Evolutionary conservation across 2,888 invertebrate genomes (phyloP).

Genomic region (Eupithecia insigniata): DNA sequence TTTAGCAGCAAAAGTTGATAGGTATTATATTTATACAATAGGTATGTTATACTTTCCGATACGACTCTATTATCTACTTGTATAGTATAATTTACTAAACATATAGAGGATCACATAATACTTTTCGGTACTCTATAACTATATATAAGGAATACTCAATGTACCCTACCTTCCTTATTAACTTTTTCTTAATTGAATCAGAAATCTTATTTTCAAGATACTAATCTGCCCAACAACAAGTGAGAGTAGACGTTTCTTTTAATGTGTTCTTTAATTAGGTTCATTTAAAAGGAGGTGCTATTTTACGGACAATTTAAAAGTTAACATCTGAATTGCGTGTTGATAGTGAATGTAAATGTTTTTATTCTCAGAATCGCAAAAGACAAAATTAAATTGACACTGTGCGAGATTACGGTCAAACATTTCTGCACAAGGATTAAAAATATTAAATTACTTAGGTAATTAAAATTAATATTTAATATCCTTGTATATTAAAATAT

Average conservation of each 20-base stretch:
- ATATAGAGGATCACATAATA: too few species aligned
- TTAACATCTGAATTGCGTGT: slow-evolving; percentile 29
- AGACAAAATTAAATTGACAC: slow-evolving; percentile 11
- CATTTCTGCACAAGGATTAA: not conserved
- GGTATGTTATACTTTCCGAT: too few species aligned
- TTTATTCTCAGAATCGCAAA: slow-evolving; percentile 16
- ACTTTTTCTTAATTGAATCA: not conserved
- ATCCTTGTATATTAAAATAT: slow-evolving; percentile 5
- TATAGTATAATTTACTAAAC: too few species aligned
- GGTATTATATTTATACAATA: too few species aligned
- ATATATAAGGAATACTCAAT: too few species aligned
- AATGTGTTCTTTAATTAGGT: slow-evolving; percentile 39
- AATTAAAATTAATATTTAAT: not conserved
- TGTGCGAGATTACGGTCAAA: slow-evolving; percentile 23
- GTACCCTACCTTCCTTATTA: not conserved
- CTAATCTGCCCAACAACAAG: slow-evolving; percentile 19
- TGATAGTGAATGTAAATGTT: slow-evolving; percentile 19
- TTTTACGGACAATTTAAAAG: slow-evolving; percentile 17
- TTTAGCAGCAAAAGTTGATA: too few species aligned
- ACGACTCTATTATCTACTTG: too few species aligned
- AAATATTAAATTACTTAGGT: slow-evolving; percentile 9
- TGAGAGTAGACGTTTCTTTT: slow-evolving; percentile 32
- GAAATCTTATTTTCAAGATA: not conserved
- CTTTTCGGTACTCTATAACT: too few species aligned
- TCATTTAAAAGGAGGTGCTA: slow-evolving; percentile 23